A percentile compares a stretch with the other conserved stretches of the same genome.
phyloP scores from a whole-genome alignment of 2,797 vertebrate genomes.

The Hyperoplus immaculatus region DNA sequence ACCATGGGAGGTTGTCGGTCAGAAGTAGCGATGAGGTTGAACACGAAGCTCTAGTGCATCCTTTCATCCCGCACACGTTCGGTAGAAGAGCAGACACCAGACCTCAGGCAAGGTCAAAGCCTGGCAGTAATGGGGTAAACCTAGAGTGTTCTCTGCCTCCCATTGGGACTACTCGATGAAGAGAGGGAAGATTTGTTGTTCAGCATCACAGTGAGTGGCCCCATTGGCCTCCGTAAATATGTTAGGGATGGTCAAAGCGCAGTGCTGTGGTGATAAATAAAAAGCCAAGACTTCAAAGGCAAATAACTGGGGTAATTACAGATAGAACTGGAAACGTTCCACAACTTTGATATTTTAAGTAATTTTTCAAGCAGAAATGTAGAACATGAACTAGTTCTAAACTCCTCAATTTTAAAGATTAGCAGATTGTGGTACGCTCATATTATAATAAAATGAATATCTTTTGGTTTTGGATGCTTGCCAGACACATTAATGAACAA shows the following conservation, averaged over 20 bases:
- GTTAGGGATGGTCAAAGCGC: not conserved
- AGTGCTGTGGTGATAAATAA: not conserved
- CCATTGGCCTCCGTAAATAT: not conserved
- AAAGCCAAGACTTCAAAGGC: not conserved
- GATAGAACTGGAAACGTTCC: no score
- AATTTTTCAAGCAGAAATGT: not conserved
- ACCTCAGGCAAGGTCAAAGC: slow-evolving; percentile 36
- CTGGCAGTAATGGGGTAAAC: not conserved
- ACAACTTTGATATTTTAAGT: not conserved
- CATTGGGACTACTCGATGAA: not conserved
- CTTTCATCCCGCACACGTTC: slow-evolving; percentile 15
- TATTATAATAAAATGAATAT: not conserved
- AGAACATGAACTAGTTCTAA: not conserved
- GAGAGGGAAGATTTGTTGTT: not conserved
- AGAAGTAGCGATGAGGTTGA: not conserved
- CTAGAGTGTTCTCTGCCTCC: not conserved
- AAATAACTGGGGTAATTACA: not conserved
- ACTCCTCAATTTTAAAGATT: not conserved
- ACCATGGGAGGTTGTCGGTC: not conserved
- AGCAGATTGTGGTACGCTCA: not conserved
- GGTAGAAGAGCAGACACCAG: slow-evolving; percentile 8
- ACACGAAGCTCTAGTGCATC: not conserved
- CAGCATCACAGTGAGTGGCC: not conserved
- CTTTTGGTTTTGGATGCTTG: not conserved
- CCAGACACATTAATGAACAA: not conserved